phyloP scores from a whole-genome alignment of 2,888 invertebrate genomes.

The Luffia ferchaultella region DNA sequence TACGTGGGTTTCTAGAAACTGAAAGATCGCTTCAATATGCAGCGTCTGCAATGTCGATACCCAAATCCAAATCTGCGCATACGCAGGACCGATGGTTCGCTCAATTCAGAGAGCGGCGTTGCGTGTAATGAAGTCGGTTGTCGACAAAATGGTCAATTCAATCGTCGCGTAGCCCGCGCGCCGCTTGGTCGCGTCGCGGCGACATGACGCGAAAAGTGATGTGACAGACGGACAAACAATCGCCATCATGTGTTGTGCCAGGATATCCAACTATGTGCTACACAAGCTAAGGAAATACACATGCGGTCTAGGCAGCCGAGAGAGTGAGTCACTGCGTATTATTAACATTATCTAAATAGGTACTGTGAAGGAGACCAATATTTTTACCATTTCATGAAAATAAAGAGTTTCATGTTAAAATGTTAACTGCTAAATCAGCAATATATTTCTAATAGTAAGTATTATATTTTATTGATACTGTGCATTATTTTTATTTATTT shows the following conservation, averaged over 20 bases:
- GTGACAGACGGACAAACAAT: constrained; percentile 17
- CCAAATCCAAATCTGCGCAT: not conserved
- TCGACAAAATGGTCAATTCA: constrained; percentile 18
- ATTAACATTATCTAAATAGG: not conserved
- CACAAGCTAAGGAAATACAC: constrained; percentile 59
- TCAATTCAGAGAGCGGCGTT: not conserved
- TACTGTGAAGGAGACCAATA: no score
- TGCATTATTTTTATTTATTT: no score
- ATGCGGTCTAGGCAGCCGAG: constrained; percentile 53
- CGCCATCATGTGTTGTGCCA: constrained; percentile 52
- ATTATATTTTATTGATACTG: no score
- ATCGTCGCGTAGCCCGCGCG: constrained; percentile 46
- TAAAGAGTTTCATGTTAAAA: no score
- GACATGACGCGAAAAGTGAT: not conserved
- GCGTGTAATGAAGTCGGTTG: not conserved
- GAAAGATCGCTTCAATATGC: no score
- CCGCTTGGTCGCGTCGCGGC: constrained; percentile 28
- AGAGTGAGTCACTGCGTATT: constrained; percentile 39
- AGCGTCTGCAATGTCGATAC: no score
- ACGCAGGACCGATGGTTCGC: not conserved
- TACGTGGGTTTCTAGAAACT: no score
- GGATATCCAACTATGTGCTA: constrained; percentile 50
- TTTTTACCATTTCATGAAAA: no score
- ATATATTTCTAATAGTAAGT: no score
- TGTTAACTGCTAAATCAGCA: no score